Evolutionary conservation across 2,797 vertebrate species (phyloP), one percentile per base, ranked within the genome.

Genomic region (Trichosurus vulpecula): DNA sequence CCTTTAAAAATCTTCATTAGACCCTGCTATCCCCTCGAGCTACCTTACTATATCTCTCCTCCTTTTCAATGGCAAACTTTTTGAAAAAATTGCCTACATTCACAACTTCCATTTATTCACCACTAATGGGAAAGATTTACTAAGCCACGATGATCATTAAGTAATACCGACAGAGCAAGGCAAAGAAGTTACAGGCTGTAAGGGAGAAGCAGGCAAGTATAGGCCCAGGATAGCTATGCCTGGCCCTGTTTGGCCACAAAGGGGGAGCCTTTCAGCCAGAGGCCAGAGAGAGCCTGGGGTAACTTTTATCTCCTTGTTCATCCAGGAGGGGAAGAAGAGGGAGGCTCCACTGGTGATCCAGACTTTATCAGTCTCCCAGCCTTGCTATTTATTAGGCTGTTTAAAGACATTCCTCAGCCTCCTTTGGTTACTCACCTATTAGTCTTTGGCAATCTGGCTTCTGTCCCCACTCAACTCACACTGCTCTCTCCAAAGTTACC

Each of bases 111-210:
- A 81, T 19, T 81, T 41, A 22, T 47, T 81, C n/a, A 81, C 19
- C n/a, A 81, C 19, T 99, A 0, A 56, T 99, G 98, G 99, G 99
- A 87, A 99, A 99, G 99, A 99, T 99, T 99, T 99, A 99, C 90
- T 99, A 99, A 0, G 99, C 99, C 94, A 99, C 99, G 99, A 99
- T 99, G 99, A 99, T 99, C 98, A 99, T 99, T 99, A 99, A 99
- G 92, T 99, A 99, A 97, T 99, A 99, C 98, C 99, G 99, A 74
- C 99, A 99, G 98, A 99, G 99, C 99, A 99, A 99, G 97, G 99
- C 98, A 97, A 99, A 99, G 98, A 99, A 99, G 98, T 98, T 99
- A 91, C 99, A 99, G 98, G 99, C 98, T 66, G 99, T 99, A 97
- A 98, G 99, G 4, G 99, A 99, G 97, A 99, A 99, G 98, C 99